Base-by-base conservation (phyloP, 2,888 invertebrate species). In the Petrolisthes manimaculis region DNA sequence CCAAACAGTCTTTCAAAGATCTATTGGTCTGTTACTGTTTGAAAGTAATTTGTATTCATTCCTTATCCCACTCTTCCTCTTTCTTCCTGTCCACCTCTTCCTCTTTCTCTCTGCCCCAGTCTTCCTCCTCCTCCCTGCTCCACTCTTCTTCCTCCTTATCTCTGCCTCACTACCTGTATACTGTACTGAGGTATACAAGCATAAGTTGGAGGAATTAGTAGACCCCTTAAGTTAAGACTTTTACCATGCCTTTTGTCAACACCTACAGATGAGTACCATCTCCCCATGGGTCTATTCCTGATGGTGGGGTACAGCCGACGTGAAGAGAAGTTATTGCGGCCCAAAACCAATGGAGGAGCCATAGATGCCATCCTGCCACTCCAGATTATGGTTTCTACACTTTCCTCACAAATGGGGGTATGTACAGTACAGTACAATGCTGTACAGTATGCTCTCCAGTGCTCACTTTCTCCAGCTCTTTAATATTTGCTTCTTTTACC, bases 231-330 rank as follows among this genome's bases (percentile, higher is more conserved):
- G 14, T n/a, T 67, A 12, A 67, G 14, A 67, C n/a, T 67, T 67
- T 14, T 3, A n/a, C n/a, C 14, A 67, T 6, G n/a, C 37, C 51
- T 24, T 74, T 37, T 24, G 74, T 12, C 5, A 78, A 2, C 24
- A 78, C 54, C 61, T 54, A 4, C 89, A 90, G 90, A 89, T 14
- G 90, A 90, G 82, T 89, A 88, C 86, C 83, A 88, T 8, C 84
- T 90, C 14, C 89, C 89, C 9, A 81, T 83, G 51, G 89, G 90
- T 14, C 79, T 90, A 12, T 90, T 90, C 89, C 89, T 90, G 61
- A 77, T 90, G 56, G 82, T 90, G 24, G 90, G 90, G 14, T 90
- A 81, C 88, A 89, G 89, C 77, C 51, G 78, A 37, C 85, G 53
- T 24, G 90, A 90, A 69, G 89, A 89, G 53, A 71, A 74, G 3